phyloP scores from a whole-genome alignment of 2,888 invertebrate species.

The Callyntrura sp. region DNA sequence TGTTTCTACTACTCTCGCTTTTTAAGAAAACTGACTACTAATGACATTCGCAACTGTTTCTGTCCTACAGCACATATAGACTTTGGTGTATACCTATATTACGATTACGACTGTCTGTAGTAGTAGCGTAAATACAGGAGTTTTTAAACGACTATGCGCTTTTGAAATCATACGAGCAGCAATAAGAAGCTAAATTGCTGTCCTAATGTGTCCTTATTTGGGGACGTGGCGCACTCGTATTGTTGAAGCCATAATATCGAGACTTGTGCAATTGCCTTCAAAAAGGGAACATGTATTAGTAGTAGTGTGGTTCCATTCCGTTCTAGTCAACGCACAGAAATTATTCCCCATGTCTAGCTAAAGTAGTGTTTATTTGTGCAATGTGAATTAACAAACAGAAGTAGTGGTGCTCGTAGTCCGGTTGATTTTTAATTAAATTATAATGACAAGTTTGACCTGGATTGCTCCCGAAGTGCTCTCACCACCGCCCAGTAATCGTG shows the following conservation, averaged over 20 bases:
- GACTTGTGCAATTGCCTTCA: not conserved
- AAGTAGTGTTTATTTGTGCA: not conserved
- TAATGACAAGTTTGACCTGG: slow-evolving; percentile 56
- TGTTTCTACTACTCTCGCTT: slow-evolving; percentile 35
- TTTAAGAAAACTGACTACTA: not conserved
- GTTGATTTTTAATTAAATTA: slow-evolving; percentile 57
- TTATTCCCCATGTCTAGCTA: not conserved
- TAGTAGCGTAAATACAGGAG: not conserved
- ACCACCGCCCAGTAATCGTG: slow-evolving; percentile 7
- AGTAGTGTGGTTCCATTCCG: not conserved
- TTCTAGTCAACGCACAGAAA: not conserved
- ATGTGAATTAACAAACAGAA: not conserved
- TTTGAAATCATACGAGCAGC: slow-evolving; percentile 20
- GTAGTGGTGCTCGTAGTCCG: not conserved
- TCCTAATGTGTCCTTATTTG: slow-evolving; percentile 29
- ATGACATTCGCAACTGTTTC: not conserved
- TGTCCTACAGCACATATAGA: not conserved
- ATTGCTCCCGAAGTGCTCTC: slow-evolving; percentile 5
- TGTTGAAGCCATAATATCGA: not conserved
- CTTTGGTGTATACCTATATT: not conserved
- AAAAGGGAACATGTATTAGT: not conserved
- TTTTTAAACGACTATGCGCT: not conserved
- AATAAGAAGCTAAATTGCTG: slow-evolving; percentile 40
- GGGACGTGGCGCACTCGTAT: not conserved
- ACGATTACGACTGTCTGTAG: not conserved